Evolutionary conservation across 2,113 vertebrate genomes (phyloP), one percentile per base, ranked within the genome.

Genomic region (Gobio gobio): DNA sequence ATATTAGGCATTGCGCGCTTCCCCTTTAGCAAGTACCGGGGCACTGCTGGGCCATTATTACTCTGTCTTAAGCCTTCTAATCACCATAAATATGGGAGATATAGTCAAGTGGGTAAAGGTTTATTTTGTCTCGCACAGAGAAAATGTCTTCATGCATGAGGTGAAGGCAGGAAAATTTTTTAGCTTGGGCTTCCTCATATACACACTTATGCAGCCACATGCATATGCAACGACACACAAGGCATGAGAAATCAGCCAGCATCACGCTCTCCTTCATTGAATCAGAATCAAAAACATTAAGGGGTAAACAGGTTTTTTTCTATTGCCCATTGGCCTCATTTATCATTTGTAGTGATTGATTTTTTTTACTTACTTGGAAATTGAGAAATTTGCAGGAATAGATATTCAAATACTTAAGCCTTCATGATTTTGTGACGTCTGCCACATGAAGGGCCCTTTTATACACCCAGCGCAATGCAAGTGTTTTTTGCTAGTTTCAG

Each of bases 151-250:
- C 5, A 73, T 22, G 40, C 22, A 1, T 33, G 26, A 56, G 2
- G 24, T 8, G 24, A 75, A 47, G n/a, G 22, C 72, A 49, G 22
- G 43, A 49, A 6, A 12, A 74, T 24, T 0, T 26, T 66, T 66
- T 66, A 9, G 40, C 43, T 14, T 73, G 20, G 70, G 22, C 40
- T 47, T 7, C n/a, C 2, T 29, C 13, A 75, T 29, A 47, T 45
- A 43, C 14, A 75, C 40, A 29, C 24, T 10, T 16, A 51, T 51
- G 45, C 45, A 75, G 18, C 54, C 18, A 56, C 54, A 56, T 22
- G 54, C 51, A 54, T 54, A 54, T 54, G 51, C 45, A 54, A 75
- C 49, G 45, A 26, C 72, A 75, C 45, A 78, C 22, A 68, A 47
- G 47, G 20, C 24, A 22, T 56, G n/a, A 26, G 10, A 64, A 82